Evolutionary conservation across 2,797 vertebrate species (phyloP).

Genomic region (Anolis apletophallus): DNA sequence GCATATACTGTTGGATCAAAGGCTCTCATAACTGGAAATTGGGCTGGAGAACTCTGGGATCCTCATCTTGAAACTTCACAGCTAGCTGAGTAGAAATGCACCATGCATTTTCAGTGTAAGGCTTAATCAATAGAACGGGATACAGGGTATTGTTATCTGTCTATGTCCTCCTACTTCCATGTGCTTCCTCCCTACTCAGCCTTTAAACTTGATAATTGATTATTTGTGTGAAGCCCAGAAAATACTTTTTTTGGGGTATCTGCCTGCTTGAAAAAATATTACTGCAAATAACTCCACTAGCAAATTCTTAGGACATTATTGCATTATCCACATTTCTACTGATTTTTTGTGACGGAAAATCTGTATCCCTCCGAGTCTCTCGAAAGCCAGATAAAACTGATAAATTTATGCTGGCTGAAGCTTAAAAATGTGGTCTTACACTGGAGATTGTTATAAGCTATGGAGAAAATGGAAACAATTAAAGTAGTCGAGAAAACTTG

Average conservation of each 20-base stretch:
- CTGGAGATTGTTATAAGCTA: conserved; percentile 61
- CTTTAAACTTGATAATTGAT: too few species aligned
- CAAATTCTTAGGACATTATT: too few species aligned
- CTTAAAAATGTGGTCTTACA: conserved; percentile 69
- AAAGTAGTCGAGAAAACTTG: conserved; percentile 71
- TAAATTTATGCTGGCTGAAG: conserved; percentile 55
- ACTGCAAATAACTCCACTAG: not conserved
- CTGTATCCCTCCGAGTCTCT: conserved; percentile 16
- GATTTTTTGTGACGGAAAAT: conserved; percentile 40
- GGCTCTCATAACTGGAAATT: not conserved
- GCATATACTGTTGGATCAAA: not conserved
- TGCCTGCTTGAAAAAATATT: conserved; percentile 16
- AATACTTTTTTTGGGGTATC: not conserved
- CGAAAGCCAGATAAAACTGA: conserved; percentile 54
- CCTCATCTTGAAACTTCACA: not conserved
- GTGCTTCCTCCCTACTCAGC: not conserved
- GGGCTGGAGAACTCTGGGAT: not conserved
- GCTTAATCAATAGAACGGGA: not conserved
- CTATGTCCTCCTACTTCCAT: not conserved
- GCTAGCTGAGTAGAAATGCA: not conserved
- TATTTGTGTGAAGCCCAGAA: too few species aligned
- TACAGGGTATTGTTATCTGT: not conserved
- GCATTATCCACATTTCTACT: not conserved
- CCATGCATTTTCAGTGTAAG: too few species aligned
- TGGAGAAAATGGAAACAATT: conserved; percentile 60